A percentile compares a stretch with the other conserved stretches of the same genome.
These are phyloP conservation scores for Trichopria drosophilae DNA, from an alignment of 2,888 invertebrate species.

Conservation along the genomic window DNA sequence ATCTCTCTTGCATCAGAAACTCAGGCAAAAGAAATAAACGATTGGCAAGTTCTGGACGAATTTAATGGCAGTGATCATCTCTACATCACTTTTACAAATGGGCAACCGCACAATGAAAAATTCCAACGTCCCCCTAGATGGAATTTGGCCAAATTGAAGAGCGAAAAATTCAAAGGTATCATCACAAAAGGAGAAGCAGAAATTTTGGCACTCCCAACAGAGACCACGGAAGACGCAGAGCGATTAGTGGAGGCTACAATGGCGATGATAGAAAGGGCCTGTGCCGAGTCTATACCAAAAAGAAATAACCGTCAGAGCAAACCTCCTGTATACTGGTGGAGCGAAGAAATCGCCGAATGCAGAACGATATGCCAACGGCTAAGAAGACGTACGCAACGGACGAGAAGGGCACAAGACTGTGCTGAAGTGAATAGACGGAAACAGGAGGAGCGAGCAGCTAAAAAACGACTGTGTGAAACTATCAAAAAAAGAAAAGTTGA, in stretches of 20 bases:
- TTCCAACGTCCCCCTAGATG: not conserved
- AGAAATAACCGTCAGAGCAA: not conserved
- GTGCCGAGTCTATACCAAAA: constrained; percentile 23
- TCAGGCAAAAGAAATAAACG: not conserved
- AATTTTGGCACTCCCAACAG: no score
- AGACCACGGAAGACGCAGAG: not conserved
- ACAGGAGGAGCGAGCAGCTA: not conserved
- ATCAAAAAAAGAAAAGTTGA: constrained; percentile 29
- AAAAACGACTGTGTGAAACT: constrained; percentile 5
- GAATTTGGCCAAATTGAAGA: constrained; percentile 19
- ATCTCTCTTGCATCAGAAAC: no score
- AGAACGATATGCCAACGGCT: constrained; percentile 23
- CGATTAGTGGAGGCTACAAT: not conserved
- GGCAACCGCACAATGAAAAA: not conserved
- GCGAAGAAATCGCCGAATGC: constrained; percentile 33
- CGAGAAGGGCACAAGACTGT: constrained; percentile 7
- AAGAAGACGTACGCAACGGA: constrained; percentile 23
- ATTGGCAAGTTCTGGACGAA: constrained; percentile 25
- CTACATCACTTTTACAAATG: constrained; percentile 17
- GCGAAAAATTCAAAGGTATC: constrained; percentile 11
- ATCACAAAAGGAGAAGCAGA: no score
- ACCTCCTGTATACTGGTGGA: constrained; percentile 36
- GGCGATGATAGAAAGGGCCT: constrained; percentile 9
- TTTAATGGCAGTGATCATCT: constrained; percentile 29
- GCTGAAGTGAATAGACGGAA: no score